phyloP scores from a whole-genome alignment of 2,888 invertebrate species.

The Formica aserva region DNA sequence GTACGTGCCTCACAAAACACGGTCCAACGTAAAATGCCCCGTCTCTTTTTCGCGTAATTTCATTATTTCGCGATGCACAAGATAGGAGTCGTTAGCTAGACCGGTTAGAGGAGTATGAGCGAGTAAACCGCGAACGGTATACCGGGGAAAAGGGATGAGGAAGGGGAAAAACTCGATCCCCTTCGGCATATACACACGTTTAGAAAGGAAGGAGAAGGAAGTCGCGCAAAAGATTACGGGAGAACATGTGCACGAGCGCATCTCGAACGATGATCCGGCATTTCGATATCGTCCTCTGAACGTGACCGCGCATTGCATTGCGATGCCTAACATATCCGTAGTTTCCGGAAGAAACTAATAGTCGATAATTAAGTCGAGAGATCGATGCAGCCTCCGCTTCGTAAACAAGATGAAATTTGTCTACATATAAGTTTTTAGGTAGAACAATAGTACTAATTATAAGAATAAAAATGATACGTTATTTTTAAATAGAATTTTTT shows the following conservation, averaged over 20 bases:
- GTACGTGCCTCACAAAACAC: conserved; percentile 38
- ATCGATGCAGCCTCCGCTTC: not conserved
- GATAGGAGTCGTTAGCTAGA: conserved; percentile 79
- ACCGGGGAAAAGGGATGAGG: conserved; percentile 36
- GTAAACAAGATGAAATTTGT: not conserved
- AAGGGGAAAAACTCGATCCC: conserved; percentile 53
- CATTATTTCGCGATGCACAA: conserved; percentile 81
- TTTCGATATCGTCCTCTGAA: conserved; percentile 73
- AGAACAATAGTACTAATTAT: not conserved
- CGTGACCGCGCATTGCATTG: conserved; percentile 66
- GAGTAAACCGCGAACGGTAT: conserved; percentile 62
- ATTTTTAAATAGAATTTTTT: no score
- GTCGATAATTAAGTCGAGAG: conserved; percentile 37
- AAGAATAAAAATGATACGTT: not conserved
- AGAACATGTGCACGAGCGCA: conserved; percentile 73
- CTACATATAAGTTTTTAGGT: not conserved
- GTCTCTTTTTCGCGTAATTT: conserved; percentile 80
- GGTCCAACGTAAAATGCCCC: conserved; percentile 42
- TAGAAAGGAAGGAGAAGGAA: conserved; percentile 62
- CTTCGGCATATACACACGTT: conserved; percentile 31
- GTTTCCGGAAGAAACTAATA: conserved; percentile 15
- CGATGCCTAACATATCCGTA: conserved; percentile 24
- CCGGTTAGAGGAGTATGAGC: conserved; percentile 64
- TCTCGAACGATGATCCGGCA: conserved; percentile 74
- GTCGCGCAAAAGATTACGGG: conserved; percentile 68